Conservation (phyloP, 2,888 invertebrate species). For the Vannuccia rotundouncinata region DNA sequence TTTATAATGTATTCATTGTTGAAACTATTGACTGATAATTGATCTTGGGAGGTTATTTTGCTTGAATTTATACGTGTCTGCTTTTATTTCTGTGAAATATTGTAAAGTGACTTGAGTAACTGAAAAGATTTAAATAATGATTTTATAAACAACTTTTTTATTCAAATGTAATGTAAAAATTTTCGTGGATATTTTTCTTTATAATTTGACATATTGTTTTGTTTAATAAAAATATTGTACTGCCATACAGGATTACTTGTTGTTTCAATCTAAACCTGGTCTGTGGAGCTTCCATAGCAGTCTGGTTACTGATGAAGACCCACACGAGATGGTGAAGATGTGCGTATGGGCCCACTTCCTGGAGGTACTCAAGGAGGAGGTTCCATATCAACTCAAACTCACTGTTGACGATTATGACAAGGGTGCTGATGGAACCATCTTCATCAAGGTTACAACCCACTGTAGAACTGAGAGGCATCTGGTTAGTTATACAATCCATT, state of each 20-base stretch:
- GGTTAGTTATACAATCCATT: too few relatives aligned
- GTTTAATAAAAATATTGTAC: too few relatives aligned
- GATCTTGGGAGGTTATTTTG: too few relatives aligned
- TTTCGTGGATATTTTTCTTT: not conserved
- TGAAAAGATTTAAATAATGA: not conserved
- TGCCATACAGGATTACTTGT: constrained; percentile 41
- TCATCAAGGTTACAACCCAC: constrained; percentile 15
- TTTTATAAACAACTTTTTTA: too few relatives aligned
- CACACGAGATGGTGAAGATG: constrained; percentile 66
- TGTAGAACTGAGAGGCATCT: constrained; percentile 27
- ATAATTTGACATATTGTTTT: too few relatives aligned
- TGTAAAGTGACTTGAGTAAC: not conserved
- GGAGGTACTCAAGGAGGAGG: constrained; percentile 73
- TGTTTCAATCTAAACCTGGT: constrained; percentile 63
- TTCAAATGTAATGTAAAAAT: too few relatives aligned
- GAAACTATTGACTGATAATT: too few relatives aligned
- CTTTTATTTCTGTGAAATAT: too few relatives aligned
- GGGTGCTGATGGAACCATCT: constrained; percentile 27
- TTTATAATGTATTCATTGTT: too few relatives aligned
- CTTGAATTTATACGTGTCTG: too few relatives aligned
- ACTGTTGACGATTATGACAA: constrained; percentile 40
- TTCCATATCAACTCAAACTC: constrained; percentile 70
- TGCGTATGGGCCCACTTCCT: constrained; percentile 75
- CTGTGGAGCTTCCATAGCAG: constrained; percentile 66
- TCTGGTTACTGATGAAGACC: constrained; percentile 68